phyloP scores from a whole-genome alignment of 2,113 vertebrate species.

The Lichenostomus cassidix region DNA sequence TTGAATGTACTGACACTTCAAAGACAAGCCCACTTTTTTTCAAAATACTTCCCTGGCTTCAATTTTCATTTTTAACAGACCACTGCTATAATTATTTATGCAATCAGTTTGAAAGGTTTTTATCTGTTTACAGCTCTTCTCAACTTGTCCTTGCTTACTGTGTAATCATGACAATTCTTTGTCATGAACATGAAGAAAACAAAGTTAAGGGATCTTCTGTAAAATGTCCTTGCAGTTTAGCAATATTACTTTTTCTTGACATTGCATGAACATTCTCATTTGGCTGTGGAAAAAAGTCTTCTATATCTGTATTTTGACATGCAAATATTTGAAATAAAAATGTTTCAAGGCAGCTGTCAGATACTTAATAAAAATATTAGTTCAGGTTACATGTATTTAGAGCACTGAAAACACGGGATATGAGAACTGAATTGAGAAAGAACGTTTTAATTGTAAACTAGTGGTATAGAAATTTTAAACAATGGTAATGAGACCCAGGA shows the following conservation, averaged over 20 bases:
- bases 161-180: neutral
- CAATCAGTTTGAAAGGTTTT: neutral
- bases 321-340: conserved; percentile 37
- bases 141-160: neutral
- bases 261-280: neutral
- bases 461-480: conserved; percentile 45
- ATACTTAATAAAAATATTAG: conserved; percentile 29
- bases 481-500: conserved; percentile 59
- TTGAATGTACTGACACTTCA: neutral
- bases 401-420: neutral
- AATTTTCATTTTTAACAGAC: neutral
- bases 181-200: neutral
- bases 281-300: neutral
- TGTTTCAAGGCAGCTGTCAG: neutral
- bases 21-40: neutral
- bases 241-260: neutral
- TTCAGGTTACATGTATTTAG: conserved; percentile 31
- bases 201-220: neutral
- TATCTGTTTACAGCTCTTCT: neutral
- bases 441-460: conserved; percentile 33
- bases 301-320: neutral
- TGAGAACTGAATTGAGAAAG: conserved; percentile 21
- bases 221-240: neutral
- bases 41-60: neutral
- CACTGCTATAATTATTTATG: neutral